Conservation (phyloP, 1,140 invertebrate genomes). For the Eriocheir sinensis region DNA sequence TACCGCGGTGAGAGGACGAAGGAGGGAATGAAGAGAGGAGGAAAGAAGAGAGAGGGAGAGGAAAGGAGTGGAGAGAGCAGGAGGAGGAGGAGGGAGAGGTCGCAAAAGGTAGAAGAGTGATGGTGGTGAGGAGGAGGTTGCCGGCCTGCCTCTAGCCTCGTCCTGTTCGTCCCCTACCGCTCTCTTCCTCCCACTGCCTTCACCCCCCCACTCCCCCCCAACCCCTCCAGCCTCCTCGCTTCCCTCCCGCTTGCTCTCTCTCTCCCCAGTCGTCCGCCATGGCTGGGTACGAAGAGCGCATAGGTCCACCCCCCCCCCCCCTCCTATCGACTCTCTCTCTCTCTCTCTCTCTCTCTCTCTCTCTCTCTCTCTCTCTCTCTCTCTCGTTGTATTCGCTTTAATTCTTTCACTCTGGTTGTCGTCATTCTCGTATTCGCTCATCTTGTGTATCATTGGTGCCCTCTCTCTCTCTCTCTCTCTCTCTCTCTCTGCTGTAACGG, state of each 20-base stretch:
- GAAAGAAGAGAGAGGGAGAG: no score
- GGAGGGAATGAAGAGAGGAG: no score
- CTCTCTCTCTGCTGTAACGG: background rate
- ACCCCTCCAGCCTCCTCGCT: background rate
- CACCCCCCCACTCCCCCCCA: background rate
- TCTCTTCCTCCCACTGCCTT: background rate
- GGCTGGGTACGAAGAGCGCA: constrained; percentile 63
- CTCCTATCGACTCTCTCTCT: constrained; percentile 38
- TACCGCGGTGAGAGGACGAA: no score
- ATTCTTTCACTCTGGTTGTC: background rate
- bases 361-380: constrained; percentile 52
- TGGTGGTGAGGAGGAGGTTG: constrained; percentile 5
- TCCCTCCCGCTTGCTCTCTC: background rate
- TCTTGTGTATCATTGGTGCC: background rate
- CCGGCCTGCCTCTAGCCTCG: constrained; percentile 25
- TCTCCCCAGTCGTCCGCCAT: constrained; percentile 37
- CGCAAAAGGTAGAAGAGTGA: constrained; percentile 1
- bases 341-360: constrained; percentile 46
- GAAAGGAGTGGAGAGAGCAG: background rate
- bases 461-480: constrained; percentile 51
- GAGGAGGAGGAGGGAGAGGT: background rate
- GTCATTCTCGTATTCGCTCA: background rate
- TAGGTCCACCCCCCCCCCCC: background rate
- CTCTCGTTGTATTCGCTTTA: background rate
- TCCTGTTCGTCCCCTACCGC: background rate